phyloP scores from a whole-genome alignment of 1,140 invertebrate genomes.

The Aradophagus sp. region DNA sequence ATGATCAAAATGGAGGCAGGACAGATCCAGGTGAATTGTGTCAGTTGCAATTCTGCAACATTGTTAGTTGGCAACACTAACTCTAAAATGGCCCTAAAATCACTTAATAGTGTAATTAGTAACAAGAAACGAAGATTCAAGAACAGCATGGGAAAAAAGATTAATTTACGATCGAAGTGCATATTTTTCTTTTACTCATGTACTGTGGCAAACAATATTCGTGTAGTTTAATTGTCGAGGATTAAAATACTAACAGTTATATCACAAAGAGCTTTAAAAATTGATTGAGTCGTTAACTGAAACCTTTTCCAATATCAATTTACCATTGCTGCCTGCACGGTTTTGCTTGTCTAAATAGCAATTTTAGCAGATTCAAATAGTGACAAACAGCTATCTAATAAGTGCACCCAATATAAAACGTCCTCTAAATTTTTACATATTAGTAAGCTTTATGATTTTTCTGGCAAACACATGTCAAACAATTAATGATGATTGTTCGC shows the following conservation, averaged over 20 bases:
- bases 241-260: constrained; percentile 30
- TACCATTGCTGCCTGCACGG: constrained; percentile 29
- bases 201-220: constrained; percentile 20
- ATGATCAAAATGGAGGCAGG: constrained; percentile 61
- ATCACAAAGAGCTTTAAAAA: constrained; percentile 12
- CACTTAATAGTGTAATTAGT: constrained; percentile 73
- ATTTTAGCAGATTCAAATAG: constrained; percentile 39
- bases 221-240: constrained; percentile 21
- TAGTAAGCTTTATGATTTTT: constrained; percentile 58
- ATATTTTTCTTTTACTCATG: constrained; percentile 27
- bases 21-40: constrained; percentile 69
- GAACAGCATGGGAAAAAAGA: constrained; percentile 39
- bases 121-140: constrained; percentile 65
- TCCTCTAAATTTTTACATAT: constrained; percentile 51
- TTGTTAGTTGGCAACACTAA: constrained; percentile 74
- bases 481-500: constrained; percentile 57
- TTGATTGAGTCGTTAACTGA: constrained; percentile 23
- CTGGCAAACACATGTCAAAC: constrained; percentile 58
- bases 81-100: constrained; percentile 73
- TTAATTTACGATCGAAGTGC: constrained; percentile 47
- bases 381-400: constrained; percentile 49
- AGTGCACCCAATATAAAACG: constrained; percentile 53
- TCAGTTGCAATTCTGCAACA: constrained; percentile 70
- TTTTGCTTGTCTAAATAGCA: constrained; percentile 33
- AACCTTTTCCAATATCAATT: constrained; percentile 39